Conservation (phyloP, 2,113 vertebrate genomes). For the Peromyscus leucopus region DNA sequence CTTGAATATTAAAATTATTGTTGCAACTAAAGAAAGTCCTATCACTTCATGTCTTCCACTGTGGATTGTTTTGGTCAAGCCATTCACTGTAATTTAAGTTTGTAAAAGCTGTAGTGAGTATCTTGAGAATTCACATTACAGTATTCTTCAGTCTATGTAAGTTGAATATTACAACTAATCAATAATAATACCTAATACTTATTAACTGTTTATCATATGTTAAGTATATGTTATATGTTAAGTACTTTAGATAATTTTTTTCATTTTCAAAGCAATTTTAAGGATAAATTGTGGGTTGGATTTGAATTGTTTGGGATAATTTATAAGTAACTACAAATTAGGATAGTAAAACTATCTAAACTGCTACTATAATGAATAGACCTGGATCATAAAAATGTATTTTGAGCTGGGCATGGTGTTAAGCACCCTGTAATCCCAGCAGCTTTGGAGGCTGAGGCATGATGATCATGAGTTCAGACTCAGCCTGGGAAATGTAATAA, state of each 20-base stretch:
- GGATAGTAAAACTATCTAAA: conserved; percentile 14
- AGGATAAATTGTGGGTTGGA: background rate
- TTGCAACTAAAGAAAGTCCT: background rate
- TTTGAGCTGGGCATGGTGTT: background rate
- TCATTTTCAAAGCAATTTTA: conserved; percentile 34
- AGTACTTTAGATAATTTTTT: conserved; percentile 9
- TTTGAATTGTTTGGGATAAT: background rate
- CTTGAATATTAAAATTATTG: background rate
- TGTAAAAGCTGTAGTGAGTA: background rate
- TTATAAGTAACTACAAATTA: conserved; percentile 12
- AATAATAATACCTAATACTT: conserved; percentile 14
- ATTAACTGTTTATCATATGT: background rate
- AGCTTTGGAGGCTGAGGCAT: background rate
- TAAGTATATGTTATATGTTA: background rate
- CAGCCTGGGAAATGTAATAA: background rate
- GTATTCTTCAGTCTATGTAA: background rate
- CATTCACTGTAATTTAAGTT: conserved; percentile 1
- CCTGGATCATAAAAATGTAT: background rate
- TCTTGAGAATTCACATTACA: conserved; percentile 8
- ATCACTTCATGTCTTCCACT: background rate
- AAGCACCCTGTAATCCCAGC: background rate
- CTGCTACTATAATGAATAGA: background rate
- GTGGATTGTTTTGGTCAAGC: background rate
- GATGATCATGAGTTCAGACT: background rate
- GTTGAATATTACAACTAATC: background rate